Percentiles rank a stretch among this genome's conserved stretches.
Evolutionary conservation across 2,888 invertebrate species (phyloP).

Genomic region (Clitarchus hookeri): DNA sequence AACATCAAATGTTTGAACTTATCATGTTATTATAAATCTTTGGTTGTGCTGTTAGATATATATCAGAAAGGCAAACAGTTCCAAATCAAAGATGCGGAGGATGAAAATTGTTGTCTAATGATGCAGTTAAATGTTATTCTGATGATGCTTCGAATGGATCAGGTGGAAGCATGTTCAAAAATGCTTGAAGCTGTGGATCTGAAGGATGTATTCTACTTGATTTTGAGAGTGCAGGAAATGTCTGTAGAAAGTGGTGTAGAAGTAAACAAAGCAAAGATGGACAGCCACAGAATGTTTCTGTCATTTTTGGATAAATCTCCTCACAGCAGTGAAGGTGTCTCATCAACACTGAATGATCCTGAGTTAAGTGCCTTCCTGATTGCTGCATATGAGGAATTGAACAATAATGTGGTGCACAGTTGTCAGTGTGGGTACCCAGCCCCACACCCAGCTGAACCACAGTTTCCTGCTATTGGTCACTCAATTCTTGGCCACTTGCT

Average conservation of each 20-base stretch:
- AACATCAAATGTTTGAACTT: constrained; percentile 43
- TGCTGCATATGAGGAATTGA: constrained; percentile 35
- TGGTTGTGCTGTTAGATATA: constrained; percentile 46
- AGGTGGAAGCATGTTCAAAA: constrained; percentile 47
- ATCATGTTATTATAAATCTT: constrained; percentile 47
- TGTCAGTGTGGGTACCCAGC: constrained; percentile 41
- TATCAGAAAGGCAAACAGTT: constrained; percentile 48
- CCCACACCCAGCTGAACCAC: not conserved
- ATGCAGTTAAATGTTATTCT: constrained; percentile 50
- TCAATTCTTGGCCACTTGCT: constrained; percentile 17
- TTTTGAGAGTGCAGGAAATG: constrained; percentile 37
- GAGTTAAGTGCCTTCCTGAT: constrained; percentile 30
- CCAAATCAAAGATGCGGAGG: constrained; percentile 44
- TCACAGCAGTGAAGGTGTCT: constrained; percentile 7
- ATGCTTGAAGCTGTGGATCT: constrained; percentile 41
- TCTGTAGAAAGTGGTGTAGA: constrained; percentile 52
- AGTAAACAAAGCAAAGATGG: not conserved
- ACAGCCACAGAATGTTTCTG: constrained; percentile 32
- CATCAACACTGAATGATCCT: constrained; percentile 21
- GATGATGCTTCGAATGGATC: constrained; percentile 47
- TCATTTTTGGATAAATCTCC: constrained; percentile 29
- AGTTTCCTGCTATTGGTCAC: constrained; percentile 30
- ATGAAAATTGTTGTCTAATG: constrained; percentile 50
- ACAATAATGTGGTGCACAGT: constrained; percentile 15
- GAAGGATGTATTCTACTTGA: constrained; percentile 40